Base-by-base conservation (phyloP, 1,140 invertebrate genomes). In the Chrysopa pallens region DNA sequence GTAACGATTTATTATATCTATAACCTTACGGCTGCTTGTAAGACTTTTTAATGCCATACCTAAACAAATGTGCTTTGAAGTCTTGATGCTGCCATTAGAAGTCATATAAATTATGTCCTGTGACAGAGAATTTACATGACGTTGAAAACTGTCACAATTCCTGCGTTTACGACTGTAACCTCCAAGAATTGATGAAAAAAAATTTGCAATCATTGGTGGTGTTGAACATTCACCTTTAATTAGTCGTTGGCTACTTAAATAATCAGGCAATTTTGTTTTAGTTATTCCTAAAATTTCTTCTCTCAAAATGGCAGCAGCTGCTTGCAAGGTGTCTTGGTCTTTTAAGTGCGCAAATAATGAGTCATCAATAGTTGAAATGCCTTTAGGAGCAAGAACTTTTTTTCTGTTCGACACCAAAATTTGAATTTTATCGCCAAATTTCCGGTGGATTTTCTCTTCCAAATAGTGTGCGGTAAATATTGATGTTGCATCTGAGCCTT, bases 1-100 rank as follows among this genome's bases (percentile, higher is more conserved):
- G 47, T 50, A 55, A 49, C 43, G 45, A 50, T 56, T 54, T 12
- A 56, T 41, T 28, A 51, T 46, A 46, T 50, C 38, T 14, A 51
- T 38, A 38, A 48, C 37, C 46, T 56, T 59, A 36, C 49, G 46
- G 37, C 58, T 58, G 35, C 51, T 60, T 14, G 56, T 55, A 17
- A 60, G 35, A 47, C 55, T 60, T 43, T 59, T 57, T 12, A 57
- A 27, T 6, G 54, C 43, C 40, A 57, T 47, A 2, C 52, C 51
- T 2, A 56, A 35, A 14, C 29, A 49, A 7, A 54, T 52, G 28
- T 54, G 51, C 40, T 55, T 53, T 2, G 36, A 45, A 1, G 50
- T 51, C 48, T 54, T 55, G 15, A 23, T 23, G 17, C 5, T 23
- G 2, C 17, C 51, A 39, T 48, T 50, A 4, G 11, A 28, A 2